A percentile compares a stretch with the other conserved stretches of the same genome.
Evolutionary conservation across 2,113 vertebrate genomes (phyloP).

Genomic region (Cebus imitator): DNA sequence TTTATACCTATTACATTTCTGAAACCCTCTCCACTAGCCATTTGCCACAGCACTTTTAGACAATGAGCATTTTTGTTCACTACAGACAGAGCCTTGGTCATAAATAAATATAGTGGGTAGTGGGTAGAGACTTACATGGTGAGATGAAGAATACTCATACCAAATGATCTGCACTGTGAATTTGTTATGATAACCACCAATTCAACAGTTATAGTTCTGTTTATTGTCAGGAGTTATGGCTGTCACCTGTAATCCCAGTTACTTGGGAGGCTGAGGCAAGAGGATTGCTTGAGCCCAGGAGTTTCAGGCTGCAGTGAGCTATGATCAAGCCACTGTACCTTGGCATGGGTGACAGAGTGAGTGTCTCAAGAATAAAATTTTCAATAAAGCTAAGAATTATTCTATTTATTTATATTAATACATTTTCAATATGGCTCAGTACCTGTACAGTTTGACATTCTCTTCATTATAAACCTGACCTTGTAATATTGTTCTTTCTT

Average conservation of each 20-base stretch:
- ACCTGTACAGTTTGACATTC: background rate
- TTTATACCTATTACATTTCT: background rate
- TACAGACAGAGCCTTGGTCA: background rate
- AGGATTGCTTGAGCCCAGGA: too few relatives aligned
- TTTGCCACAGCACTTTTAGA: background rate
- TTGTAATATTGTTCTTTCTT: background rate
- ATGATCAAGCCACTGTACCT: too few relatives aligned
- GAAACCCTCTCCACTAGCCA: background rate
- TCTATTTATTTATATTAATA: background rate
- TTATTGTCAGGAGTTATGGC: background rate
- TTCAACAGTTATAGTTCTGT: background rate
- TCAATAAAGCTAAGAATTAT: background rate
- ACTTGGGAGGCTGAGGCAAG: too few relatives aligned
- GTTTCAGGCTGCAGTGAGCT: too few relatives aligned
- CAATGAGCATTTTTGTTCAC: background rate
- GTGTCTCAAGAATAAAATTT: too few relatives aligned
- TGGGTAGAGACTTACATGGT: background rate
- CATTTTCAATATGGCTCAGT: background rate
- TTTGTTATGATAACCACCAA: background rate
- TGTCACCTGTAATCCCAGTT: too few relatives aligned
- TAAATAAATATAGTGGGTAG: slow-evolving; percentile 4
- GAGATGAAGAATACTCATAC: background rate
- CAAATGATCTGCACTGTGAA: background rate
- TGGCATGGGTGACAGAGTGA: too few relatives aligned
- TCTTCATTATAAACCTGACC: background rate